Percentiles rank a stretch among this genome's conserved stretches.
Conservation (phyloP, 2,888 invertebrate genomes). For the Drosophila cracens region DNA sequence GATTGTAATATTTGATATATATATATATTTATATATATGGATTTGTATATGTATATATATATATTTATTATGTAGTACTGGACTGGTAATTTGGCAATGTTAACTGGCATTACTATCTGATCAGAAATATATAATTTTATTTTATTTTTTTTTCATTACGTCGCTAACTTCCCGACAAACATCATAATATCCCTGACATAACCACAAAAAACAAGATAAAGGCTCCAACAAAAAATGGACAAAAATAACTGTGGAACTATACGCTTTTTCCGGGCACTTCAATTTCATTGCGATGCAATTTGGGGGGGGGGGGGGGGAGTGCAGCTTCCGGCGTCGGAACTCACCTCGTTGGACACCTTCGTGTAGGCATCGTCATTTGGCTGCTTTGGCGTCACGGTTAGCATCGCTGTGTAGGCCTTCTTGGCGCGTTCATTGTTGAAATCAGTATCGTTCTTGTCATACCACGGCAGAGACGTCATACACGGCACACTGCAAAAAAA, state of each 20-base stretch:
- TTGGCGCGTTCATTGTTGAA: constrained; percentile 93
- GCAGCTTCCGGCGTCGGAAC: constrained; percentile 20
- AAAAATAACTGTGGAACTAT: constrained; percentile 19
- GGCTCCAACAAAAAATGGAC: background rate
- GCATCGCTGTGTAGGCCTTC: constrained; percentile 93
- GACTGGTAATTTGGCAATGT: background rate
- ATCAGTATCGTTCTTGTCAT: constrained; percentile 90
- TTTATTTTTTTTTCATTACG: background rate
- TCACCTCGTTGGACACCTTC: constrained; percentile 90
- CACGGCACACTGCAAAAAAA: constrained; percentile 86
- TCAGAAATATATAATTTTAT: background rate
- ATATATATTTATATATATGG: too few relatives aligned
- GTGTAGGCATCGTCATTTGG: constrained; percentile 92
- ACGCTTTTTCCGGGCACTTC: constrained; percentile 9
- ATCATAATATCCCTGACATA: background rate
- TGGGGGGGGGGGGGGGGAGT: background rate
- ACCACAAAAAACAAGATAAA: background rate
- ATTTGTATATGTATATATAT: too few relatives aligned
- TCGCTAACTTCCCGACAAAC: background rate
- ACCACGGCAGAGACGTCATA: constrained; percentile 93
- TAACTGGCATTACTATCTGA: background rate
- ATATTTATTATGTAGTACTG: too few relatives aligned
- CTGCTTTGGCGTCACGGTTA: constrained; percentile 94
- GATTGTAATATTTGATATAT: background rate
- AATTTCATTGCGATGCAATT: constrained; percentile 62